phyloP scores from a whole-genome alignment of 2,888 invertebrate genomes.

The Thysanoteuthis rhombus region DNA sequence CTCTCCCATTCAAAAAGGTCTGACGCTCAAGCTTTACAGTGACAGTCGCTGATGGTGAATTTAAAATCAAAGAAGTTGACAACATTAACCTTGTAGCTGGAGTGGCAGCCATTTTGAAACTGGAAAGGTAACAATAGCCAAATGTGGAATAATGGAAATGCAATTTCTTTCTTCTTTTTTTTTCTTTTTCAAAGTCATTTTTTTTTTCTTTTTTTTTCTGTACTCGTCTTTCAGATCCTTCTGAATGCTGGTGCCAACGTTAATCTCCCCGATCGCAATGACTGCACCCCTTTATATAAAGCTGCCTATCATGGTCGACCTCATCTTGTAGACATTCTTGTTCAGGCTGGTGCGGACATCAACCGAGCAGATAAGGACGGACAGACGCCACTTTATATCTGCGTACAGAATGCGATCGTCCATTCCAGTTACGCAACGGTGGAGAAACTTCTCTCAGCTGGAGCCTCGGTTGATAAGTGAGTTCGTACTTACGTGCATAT shows the following conservation, averaged over 20 bases:
- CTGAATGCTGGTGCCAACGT: constrained; percentile 65
- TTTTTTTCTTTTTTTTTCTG: neutral
- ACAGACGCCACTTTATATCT: constrained; percentile 68
- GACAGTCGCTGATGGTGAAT: too few species aligned
- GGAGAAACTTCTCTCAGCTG: constrained; percentile 60
- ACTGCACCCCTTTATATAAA: constrained; percentile 67
- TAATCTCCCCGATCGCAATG: constrained; percentile 65
- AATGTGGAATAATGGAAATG: too few species aligned
- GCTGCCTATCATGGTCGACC: constrained; percentile 66
- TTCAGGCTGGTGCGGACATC: constrained; percentile 65
- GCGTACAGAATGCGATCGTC: constrained; percentile 68
- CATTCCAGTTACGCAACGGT: constrained; percentile 65
- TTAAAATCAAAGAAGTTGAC: too few species aligned
- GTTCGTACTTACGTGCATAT: constrained; percentile 34
- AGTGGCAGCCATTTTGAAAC: too few species aligned
- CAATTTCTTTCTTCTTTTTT: too few species aligned
- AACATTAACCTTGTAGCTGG: too few species aligned
- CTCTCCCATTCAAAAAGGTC: too few species aligned
- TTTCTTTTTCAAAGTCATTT: neutral
- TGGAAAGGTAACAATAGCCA: too few species aligned
- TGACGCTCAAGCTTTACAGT: too few species aligned
- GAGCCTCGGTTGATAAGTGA: constrained; percentile 64
- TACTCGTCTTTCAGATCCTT: constrained; percentile 55
- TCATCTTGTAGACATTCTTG: constrained; percentile 56
- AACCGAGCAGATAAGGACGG: constrained; percentile 65